These are phyloP conservation scores for Echinometra lucunter DNA, from an alignment of 53 echinoderm and acorn worm genomes.

Conservation along the genomic window DNA sequence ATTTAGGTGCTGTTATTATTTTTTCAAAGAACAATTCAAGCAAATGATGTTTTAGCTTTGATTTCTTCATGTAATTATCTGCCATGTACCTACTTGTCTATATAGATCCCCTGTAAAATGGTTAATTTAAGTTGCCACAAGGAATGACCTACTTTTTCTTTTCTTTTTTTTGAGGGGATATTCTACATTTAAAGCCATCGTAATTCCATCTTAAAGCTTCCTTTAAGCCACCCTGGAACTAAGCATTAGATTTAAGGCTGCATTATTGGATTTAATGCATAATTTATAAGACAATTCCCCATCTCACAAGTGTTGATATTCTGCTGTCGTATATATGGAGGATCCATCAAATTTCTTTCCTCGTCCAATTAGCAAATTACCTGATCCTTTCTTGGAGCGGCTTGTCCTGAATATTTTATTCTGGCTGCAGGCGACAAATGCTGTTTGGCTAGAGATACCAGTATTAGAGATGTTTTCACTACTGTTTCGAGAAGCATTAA, in stretches of 20 bases:
- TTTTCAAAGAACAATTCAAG: no score
- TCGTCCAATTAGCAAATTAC: slow-evolving; percentile 53
- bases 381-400: slow-evolving; percentile 11
- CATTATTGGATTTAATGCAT: slow-evolving; percentile 43
- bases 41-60: not conserved
- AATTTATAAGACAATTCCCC: slow-evolving; percentile 37
- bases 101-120: no score
- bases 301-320: slow-evolving; percentile 39
- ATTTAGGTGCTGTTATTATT: not conserved
- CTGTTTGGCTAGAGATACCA: not conserved
- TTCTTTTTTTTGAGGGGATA: not conserved
- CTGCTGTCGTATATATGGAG: not conserved
- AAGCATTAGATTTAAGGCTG: not conserved
- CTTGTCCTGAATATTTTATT: slow-evolving; percentile 21
- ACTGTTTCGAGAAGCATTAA: not conserved
- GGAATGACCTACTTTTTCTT: no score
- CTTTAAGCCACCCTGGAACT: not conserved
- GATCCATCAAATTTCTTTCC: slow-evolving; percentile 41
- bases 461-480: not conserved
- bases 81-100: no score
- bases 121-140: no score
- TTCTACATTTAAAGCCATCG: not conserved
- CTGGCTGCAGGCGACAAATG: not conserved
- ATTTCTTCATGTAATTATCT: not conserved
- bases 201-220: not conserved